These are phyloP conservation scores for Protobothrops mucrosquamatus DNA, from an alignment of 2,113 vertebrate species.

Conservation along the genomic window DNA sequence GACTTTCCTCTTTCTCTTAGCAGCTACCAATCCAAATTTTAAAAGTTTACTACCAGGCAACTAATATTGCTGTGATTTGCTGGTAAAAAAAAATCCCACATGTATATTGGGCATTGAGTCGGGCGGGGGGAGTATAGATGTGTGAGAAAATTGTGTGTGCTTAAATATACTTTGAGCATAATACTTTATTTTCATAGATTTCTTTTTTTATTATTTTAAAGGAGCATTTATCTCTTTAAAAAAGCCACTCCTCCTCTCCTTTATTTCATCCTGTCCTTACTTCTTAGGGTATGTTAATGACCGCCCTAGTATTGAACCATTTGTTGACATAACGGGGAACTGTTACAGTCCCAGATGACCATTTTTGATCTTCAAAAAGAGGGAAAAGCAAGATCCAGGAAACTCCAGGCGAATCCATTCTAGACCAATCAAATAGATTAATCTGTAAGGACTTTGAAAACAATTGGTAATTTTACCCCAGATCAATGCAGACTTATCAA, in stretches of 20 bases:
- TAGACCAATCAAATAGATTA: not conserved
- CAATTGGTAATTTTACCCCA: not conserved
- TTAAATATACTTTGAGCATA: not conserved
- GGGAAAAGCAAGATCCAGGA: not conserved
- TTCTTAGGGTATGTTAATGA: not conserved
- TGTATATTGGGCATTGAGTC: not conserved
- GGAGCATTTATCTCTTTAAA: not conserved
- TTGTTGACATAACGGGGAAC: not conserved
- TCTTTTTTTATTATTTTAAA: not conserved
- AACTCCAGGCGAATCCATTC: not conserved
- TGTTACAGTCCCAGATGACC: not conserved
- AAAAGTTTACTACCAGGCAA: not conserved
- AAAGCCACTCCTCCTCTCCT: not conserved
- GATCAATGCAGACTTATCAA: not conserved
- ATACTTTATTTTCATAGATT: not conserved
- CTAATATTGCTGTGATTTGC: not conserved
- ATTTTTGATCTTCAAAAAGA: not conserved
- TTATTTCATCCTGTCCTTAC: not conserved
- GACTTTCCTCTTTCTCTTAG: not conserved
- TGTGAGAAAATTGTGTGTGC: not conserved
- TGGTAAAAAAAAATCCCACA: not conserved
- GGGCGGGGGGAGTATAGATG: not conserved
- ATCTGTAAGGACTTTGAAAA: not conserved
- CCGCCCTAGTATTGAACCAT: not conserved
- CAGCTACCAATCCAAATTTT: not conserved